Percentiles rank a stretch among this genome's conserved stretches.
phyloP scores from a whole-genome alignment of 2,888 invertebrate genomes.

The Diloba caeruleocephala region DNA sequence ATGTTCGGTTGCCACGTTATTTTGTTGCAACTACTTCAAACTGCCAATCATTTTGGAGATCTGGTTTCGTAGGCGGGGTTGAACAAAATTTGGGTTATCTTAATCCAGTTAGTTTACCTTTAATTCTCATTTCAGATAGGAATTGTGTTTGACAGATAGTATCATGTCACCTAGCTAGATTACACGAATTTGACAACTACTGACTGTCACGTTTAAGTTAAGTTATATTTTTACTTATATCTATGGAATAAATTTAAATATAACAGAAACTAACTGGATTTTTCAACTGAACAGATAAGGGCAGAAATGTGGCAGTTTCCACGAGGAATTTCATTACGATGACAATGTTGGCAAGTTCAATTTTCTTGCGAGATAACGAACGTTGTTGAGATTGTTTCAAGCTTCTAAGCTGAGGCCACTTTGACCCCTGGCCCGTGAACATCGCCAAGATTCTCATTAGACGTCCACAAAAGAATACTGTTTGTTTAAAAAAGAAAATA shows the following conservation, averaged over 20 bases:
- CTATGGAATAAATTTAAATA: constrained; percentile 32
- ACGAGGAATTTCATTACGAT: constrained; percentile 83
- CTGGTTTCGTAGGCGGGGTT: too few relatives aligned
- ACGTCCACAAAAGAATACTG: constrained; percentile 73
- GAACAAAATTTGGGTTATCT: too few relatives aligned
- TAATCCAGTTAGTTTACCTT: background rate
- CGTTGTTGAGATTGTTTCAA: constrained; percentile 81
- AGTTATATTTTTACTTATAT: constrained; percentile 28
- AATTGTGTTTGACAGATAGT: background rate
- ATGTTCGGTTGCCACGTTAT: background rate
- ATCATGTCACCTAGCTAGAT: too few relatives aligned
- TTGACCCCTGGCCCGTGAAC: constrained; percentile 84
- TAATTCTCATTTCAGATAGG: background rate
- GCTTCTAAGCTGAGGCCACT: constrained; percentile 78
- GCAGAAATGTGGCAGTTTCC: constrained; percentile 57
- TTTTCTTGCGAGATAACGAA: constrained; percentile 81
- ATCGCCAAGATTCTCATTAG: constrained; percentile 80
- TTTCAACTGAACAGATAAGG: constrained; percentile 34
- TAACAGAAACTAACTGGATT: constrained; percentile 26
- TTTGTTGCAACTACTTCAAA: background rate
- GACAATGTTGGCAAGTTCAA: constrained; percentile 83
- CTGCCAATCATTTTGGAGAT: too few relatives aligned
- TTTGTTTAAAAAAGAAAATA: constrained; percentile 64
- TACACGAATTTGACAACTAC: too few relatives aligned
- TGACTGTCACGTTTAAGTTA: too few relatives aligned